Evolutionary conservation across 2,797 vertebrate genomes (phyloP).

Genomic region (Peromyscus eremicus): DNA sequence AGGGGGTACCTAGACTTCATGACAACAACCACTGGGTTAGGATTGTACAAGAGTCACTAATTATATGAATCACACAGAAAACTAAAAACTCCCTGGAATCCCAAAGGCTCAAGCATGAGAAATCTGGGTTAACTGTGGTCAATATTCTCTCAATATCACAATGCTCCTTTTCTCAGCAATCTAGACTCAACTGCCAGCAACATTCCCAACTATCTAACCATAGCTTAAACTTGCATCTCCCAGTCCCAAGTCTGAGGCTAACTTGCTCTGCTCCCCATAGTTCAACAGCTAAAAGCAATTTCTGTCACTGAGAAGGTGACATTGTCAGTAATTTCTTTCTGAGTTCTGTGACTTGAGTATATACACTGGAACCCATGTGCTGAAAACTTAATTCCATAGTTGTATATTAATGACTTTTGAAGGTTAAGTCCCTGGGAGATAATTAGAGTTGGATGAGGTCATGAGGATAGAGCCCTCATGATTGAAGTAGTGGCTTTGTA

Average conservation of each 20-base stretch:
- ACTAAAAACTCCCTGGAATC: neutral
- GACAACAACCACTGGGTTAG: neutral
- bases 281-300: neutral
- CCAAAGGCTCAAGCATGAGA: neutral
- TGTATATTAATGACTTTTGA: neutral
- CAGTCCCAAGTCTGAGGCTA: neutral
- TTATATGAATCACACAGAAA: neutral
- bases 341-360: neutral
- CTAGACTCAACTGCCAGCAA: neutral
- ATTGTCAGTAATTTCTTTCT: neutral
- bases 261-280: neutral
- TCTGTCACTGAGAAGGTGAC: neutral
- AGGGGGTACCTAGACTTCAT: neutral
- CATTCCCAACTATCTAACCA: neutral
- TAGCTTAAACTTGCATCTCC: neutral
- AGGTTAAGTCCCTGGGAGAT: neutral
- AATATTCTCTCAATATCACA: rapidly evolving
- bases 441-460: neutral
- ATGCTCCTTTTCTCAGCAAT: neutral
- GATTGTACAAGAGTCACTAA: neutral
- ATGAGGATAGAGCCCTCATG: neutral
- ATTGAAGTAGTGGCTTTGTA: neutral
- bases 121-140: rapidly evolving
- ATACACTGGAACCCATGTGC: neutral
- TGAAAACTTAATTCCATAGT: neutral